Conservation (phyloP, 2,797 vertebrate species). For the Heliangelus exortis region DNA sequence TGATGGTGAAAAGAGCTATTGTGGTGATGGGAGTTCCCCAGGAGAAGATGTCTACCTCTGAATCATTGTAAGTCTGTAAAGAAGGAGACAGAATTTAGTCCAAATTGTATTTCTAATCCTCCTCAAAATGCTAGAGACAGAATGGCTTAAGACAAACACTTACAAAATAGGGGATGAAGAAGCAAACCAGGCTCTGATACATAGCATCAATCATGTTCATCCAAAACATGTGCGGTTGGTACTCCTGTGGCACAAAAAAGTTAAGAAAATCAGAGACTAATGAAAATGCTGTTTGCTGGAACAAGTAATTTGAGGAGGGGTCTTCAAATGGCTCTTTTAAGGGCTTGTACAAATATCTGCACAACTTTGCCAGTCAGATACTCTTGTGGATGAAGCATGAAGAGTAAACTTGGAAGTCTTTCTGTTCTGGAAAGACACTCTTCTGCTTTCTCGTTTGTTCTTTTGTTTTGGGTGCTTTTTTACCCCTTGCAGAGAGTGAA, state of each 20-base stretch:
- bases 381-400: not conserved
- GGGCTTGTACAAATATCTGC: not conserved
- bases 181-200: constrained; percentile 97
- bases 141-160: constrained; percentile 70
- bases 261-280: not conserved
- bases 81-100: constrained; percentile 22
- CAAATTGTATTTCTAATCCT: not conserved
- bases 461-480: not conserved
- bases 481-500: not conserved
- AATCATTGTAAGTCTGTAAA: constrained; percentile 91
- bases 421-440: not conserved
- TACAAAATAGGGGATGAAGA: constrained; percentile 98
- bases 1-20: constrained; percentile 90
- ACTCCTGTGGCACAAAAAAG: constrained; percentile 82
- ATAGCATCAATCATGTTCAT: constrained; percentile 97
- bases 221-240: constrained; percentile 96
- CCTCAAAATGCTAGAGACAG: not conserved
- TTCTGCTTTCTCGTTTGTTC: not conserved
- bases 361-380: not conserved
- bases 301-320: not conserved
- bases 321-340: not conserved
- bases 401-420: not conserved
- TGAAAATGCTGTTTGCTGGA: not conserved
- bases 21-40: constrained; percentile 96
- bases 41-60: constrained; percentile 91